Base-by-base conservation (phyloP, 2,113 vertebrate genomes). In the Leptosomus discolor region DNA sequence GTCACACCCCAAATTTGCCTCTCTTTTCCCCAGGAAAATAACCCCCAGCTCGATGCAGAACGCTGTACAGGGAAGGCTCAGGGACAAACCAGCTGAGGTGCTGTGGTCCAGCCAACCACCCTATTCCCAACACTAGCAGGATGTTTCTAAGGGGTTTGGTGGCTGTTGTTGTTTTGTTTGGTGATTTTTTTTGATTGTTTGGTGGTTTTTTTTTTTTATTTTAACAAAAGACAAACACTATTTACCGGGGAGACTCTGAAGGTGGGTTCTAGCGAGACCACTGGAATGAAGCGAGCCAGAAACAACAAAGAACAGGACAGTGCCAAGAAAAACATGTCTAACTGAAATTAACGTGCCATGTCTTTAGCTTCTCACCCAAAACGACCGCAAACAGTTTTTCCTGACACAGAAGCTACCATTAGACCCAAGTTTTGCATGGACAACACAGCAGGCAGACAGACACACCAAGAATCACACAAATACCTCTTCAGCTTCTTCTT, bases 401-500 rank as follows among this genome's bases (percentile, higher is more conserved):
- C 15, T 48, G 58, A 6, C 61, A 70, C 8, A 88, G 14, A 39
- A 71, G 32, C 34, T 7, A 19, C 22, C 1, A n/a, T 9, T 7
- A 48, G 50, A 71, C 43, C 36, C 45, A 22, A 22, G 4, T 41
- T 85, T 15, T 61, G 51, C 5, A 43, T 19, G 17, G 1, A 29
- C 9, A 68, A 37, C 12, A 15, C 9, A 73, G 14, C 4, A 64
- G 6, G 27, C 21, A 64, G 50, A 24, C 4, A 57, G 39, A n/a
- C 3, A 51, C 1, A 50, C 8, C 57, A 41, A 20, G 48, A 92
- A 22, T 4, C n/a, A 29, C 3, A 48, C 17, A 48, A 65, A 48
- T 96, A 99, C 99, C 99, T 99, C 99, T 56, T 99, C 99, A 4
- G 99, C 98, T 75, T 99, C 99, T 51, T 99, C 99, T 22, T 99